phyloP scores from a whole-genome alignment of 2,888 invertebrate species.

The Apodemia zela region DNA sequence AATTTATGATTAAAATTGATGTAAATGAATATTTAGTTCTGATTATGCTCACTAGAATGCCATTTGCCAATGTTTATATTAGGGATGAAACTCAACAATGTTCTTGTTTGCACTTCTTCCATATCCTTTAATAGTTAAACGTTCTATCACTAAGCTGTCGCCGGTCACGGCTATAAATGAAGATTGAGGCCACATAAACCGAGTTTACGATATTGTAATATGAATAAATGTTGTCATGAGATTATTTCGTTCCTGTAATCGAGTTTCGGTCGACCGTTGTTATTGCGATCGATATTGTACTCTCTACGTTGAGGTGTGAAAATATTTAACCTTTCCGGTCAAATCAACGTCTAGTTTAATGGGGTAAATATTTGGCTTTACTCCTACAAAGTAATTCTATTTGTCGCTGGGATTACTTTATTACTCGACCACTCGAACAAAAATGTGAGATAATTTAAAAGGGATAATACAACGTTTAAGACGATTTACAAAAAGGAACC shows the following conservation, averaged over 20 bases:
- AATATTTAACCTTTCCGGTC: slow-evolving; percentile 39
- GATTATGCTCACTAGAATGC: neutral
- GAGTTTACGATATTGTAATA: slow-evolving; percentile 5
- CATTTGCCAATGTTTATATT: no score
- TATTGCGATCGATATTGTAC: neutral
- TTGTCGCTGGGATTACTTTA: neutral
- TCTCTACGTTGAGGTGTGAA: slow-evolving; percentile 34
- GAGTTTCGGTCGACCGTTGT: slow-evolving; percentile 1
- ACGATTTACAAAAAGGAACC: no score
- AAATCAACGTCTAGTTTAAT: slow-evolving; percentile 16
- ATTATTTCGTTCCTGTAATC: neutral
- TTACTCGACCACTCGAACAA: neutral
- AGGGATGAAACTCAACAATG: neutral
- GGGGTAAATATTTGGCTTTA: slow-evolving; percentile 9
- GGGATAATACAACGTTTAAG: no score
- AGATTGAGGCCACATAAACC: slow-evolving; percentile 5
- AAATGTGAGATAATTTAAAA: neutral
- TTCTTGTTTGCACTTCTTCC: neutral
- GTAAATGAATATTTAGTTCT: no score
- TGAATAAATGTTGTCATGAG: slow-evolving; percentile 1
- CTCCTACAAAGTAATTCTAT: slow-evolving; percentile 9
- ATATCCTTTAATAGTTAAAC: slow-evolving; percentile 5
- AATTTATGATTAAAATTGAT: no score
- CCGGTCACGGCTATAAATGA: neutral
- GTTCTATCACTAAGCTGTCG: neutral